These are phyloP conservation scores for Hydrocynus forskahlii DNA, from an alignment of 2,797 vertebrate genomes.

Conservation along the genomic window DNA sequence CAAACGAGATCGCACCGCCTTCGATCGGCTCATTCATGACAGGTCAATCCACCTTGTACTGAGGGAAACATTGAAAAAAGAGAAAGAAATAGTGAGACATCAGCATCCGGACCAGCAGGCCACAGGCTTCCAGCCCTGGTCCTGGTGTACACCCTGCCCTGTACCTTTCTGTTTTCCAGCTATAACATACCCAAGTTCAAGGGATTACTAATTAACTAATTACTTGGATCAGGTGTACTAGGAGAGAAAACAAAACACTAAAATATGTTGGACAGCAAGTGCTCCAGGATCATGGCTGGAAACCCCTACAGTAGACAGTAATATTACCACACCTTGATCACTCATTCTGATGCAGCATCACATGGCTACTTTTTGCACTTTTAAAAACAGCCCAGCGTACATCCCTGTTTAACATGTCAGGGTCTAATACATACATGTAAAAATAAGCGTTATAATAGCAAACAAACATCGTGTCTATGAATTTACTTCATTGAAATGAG, in stretches of 20 bases:
- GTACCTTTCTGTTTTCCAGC: too few species aligned
- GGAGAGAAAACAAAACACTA: too few species aligned
- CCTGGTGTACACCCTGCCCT: too few species aligned
- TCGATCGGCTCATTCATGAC: conserved; percentile 98
- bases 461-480: neutral
- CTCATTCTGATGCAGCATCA: too few species aligned
- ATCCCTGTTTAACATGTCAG: neutral
- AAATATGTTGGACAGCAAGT: too few species aligned
- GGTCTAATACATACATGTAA: neutral
- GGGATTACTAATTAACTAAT: too few species aligned
- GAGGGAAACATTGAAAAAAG: conserved; percentile 38
- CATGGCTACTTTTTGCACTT: neutral
- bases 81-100: neutral
- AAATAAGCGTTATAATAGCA: neutral
- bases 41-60: conserved; percentile 62
- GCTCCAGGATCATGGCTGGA: too few species aligned
- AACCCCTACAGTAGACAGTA: too few species aligned
- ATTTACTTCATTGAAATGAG: neutral
- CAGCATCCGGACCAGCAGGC: neutral
- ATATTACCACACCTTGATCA: too few species aligned
- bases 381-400: neutral
- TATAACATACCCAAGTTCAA: too few species aligned
- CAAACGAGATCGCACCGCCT: conserved; percentile 96
- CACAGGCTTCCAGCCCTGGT: neutral
- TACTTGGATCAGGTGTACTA: too few species aligned